Evolutionary conservation across 2,797 vertebrate species (phyloP), one percentile per base, ranked within the genome.

Genomic region (Masticophis lateralis): DNA sequence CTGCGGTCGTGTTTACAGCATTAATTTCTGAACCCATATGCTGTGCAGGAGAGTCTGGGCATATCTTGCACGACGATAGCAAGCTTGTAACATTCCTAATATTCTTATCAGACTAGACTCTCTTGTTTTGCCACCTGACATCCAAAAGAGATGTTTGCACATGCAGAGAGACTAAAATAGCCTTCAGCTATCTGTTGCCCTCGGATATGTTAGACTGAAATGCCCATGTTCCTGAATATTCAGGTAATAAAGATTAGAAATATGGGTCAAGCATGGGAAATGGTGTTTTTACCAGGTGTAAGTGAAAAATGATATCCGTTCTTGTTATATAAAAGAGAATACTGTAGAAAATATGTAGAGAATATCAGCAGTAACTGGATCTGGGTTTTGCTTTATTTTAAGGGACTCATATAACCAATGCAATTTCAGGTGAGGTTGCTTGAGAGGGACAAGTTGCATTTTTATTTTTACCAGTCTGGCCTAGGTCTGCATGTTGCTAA

Each of bases 11-110:
- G 51, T 9, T 32, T 56, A 56, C 91, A 60, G 7, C 43, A 53
- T 37, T 32, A 14, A 13, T 91, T 91, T 94, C 79, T 88, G 12
- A 92, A 93, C 57, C 12, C 86, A 95, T 12, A 61, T 91, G 91
- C 53, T 12, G 89, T 28, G 60, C 0, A 56, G 59, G 16, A 92
- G 22, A 90, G 74, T 88, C 32, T 3, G 5, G 25, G 27, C 51
- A 56, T 43, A 20, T n/a, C 14, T 56, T 87, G 13, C 47, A 16
- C 5, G 37, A 27, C 79, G 32, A 56, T 22, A 57, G 27, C 18
- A 66, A 32, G 53, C 27, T 91, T 74, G 55, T 53, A 25, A 88
- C 59, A 74, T 32, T 27, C 57, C 47, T 53, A 74, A 60, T 28
- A 86, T 51, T 4, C 69, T 25, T n/a, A 63, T 90, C 47, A 55